Evolutionary conservation across 2,797 vertebrate genomes (phyloP).

Genomic region (Pantherophis vulpinus): DNA sequence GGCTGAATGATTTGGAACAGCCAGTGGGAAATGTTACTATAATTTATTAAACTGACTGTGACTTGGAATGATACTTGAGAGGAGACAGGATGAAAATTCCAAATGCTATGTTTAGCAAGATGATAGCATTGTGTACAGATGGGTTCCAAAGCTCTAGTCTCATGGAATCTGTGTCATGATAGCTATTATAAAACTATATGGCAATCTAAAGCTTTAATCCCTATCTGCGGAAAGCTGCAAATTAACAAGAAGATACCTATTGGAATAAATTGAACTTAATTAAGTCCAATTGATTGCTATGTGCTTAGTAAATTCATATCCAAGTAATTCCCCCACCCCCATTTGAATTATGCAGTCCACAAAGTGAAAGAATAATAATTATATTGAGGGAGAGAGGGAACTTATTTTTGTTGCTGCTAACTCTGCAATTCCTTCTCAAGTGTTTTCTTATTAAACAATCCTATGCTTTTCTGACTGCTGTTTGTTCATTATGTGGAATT

Average conservation of each 20-base stretch:
- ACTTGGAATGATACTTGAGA: background rate
- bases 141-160: background rate
- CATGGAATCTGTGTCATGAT: constrained; percentile 8
- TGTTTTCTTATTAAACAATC: background rate
- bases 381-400: background rate
- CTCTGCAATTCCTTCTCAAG: too few relatives aligned
- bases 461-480: background rate
- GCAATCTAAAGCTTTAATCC: background rate
- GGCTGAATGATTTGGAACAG: background rate
- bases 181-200: constrained; percentile 4
- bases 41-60: background rate
- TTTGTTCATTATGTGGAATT: background rate
- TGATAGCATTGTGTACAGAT: background rate
- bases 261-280: background rate
- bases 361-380: background rate
- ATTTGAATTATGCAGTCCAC: background rate
- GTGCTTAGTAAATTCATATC: background rate
- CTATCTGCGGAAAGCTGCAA: constrained; percentile 8
- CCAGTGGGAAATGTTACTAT: background rate
- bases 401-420: background rate
- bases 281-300: background rate
- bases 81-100: constrained; percentile 26
- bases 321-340: background rate
- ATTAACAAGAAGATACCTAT: background rate
- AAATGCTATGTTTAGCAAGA: background rate